A percentile compares a stretch with the other conserved stretches of the same genome.
These are phyloP conservation scores for Microctenopoma stevenorrisi DNA, from an alignment of 2,797 vertebrate species.

Conservation along the genomic window DNA sequence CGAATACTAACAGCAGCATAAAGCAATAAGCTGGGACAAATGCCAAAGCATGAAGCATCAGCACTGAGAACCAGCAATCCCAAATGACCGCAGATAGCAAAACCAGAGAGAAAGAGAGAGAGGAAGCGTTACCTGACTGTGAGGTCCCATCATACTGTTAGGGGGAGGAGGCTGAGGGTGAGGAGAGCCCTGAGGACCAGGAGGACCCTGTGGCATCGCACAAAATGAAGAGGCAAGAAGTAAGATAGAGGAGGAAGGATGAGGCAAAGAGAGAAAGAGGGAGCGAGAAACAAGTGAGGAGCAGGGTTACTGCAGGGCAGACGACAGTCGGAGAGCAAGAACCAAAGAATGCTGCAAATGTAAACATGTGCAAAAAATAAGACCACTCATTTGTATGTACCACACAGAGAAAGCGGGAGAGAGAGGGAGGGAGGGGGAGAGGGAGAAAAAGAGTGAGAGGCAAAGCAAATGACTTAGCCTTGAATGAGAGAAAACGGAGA, in stretches of 20 bases:
- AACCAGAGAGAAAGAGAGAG: slow-evolving; percentile 65
- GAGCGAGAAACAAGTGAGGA: slow-evolving; percentile 68
- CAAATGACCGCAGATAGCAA: slow-evolving; percentile 61
- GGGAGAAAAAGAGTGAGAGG: slow-evolving; percentile 53
- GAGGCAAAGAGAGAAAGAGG: slow-evolving; percentile 43
- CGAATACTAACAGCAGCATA: slow-evolving; percentile 46
- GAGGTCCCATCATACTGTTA: slow-evolving; percentile 99
- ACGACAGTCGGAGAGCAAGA: slow-evolving; percentile 80
- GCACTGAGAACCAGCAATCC: slow-evolving; percentile 57
- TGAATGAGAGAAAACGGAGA: slow-evolving; percentile 58
- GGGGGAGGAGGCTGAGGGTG: slow-evolving; percentile 99
- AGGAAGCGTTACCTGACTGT: slow-evolving; percentile 94
- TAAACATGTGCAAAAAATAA: slow-evolving; percentile 52
- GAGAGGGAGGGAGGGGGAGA: slow-evolving; percentile 41
- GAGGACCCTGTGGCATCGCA: slow-evolving; percentile 93
- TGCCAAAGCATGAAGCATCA: slow-evolving; percentile 71
- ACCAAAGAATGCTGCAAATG: slow-evolving; percentile 59
- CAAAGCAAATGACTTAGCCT: slow-evolving; percentile 66
- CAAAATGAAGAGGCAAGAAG: slow-evolving; percentile 85
- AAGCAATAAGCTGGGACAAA: slow-evolving; percentile 68
- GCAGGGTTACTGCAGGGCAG: slow-evolving; percentile 90
- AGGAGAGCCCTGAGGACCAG: slow-evolving; percentile 99
- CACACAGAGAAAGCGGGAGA: slow-evolving; percentile 40
- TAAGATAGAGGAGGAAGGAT: slow-evolving; percentile 70
- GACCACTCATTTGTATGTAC: slow-evolving; percentile 47